Evolutionary conservation across 2,888 invertebrate genomes (phyloP).

Genomic region (Stenoptilia bipunctidactyla): DNA sequence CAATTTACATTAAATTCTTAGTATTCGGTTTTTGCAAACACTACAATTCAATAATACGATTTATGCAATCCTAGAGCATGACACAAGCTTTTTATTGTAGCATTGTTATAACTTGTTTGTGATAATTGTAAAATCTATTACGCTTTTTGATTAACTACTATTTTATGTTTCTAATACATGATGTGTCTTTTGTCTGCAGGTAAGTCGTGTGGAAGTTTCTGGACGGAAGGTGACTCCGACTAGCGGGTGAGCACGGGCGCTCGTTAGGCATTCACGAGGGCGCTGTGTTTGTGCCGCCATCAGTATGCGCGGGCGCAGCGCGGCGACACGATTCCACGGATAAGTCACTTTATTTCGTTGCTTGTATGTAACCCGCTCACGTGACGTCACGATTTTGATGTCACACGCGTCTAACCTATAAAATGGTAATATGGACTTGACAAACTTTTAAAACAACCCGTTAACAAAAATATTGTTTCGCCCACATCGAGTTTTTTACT

Average conservation of each 20-base stretch:
- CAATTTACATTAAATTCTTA: too few species aligned
- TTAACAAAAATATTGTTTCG: too few species aligned
- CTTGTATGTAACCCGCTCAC: constrained; percentile 28
- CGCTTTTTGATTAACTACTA: constrained; percentile 24
- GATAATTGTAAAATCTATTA: constrained; percentile 22
- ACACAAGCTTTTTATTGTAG: too few species aligned
- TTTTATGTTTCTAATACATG: constrained; percentile 11
- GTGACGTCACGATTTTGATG: constrained; percentile 62
- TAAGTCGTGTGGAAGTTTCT: constrained; percentile 25
- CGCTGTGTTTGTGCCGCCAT: constrained; percentile 33
- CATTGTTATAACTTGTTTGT: too few species aligned
- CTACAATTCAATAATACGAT: too few species aligned
- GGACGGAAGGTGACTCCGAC: constrained; percentile 22
- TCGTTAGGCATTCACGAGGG: constrained; percentile 45
- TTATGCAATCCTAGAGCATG: too few species aligned
- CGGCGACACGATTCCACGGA: constrained; percentile 51
- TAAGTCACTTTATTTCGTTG: constrained; percentile 55
- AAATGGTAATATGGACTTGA: constrained; percentile 19
- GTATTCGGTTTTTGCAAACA: too few species aligned
- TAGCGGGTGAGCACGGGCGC: constrained; percentile 28
- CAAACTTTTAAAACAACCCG: too few species aligned
- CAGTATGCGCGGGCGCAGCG: constrained; percentile 61
- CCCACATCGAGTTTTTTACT: too few species aligned
- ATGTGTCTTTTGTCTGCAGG: constrained; percentile 31
- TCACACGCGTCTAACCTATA: constrained; percentile 52